These are phyloP conservation scores for Fragum sueziense DNA, from an alignment of 2,888 invertebrate genomes.

Conservation along the genomic window DNA sequence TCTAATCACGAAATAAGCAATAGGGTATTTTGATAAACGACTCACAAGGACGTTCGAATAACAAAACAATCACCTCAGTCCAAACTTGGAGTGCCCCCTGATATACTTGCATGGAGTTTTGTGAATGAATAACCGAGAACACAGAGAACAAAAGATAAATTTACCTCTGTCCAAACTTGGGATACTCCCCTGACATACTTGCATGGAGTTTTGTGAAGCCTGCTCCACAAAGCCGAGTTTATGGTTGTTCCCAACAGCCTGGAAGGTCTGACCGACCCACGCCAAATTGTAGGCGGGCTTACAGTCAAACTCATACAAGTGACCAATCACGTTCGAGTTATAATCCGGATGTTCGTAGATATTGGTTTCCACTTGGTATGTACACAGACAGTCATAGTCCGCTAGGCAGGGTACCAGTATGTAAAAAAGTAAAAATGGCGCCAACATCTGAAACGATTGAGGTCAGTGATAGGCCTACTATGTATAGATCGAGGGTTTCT, in stretches of 20 bases:
- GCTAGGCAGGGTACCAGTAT: conserved; percentile 4
- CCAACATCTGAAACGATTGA: neutral
- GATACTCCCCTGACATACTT: conserved; percentile 46
- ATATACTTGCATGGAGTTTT: no score
- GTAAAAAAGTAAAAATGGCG: neutral
- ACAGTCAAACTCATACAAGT: conserved; percentile 57
- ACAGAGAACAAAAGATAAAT: no score
- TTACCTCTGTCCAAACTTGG: conserved; percentile 43
- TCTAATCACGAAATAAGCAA: no score
- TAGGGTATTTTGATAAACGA: no score
- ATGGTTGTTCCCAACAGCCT: conserved; percentile 35
- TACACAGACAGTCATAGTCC: conserved; percentile 46
- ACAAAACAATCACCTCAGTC: no score
- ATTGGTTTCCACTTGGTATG: conserved; percentile 49
- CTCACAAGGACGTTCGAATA: no score
- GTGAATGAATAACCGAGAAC: no score
- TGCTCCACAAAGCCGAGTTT: conserved; percentile 24
- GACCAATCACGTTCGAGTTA: conserved; percentile 28
- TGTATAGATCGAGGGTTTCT: no score
- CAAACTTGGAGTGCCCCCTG: no score
- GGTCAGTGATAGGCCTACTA: no score
- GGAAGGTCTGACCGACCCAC: conserved; percentile 21
- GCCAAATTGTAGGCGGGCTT: conserved; percentile 35
- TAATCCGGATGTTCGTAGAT: conserved; percentile 36
- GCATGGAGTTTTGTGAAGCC: conserved; percentile 35